These are phyloP conservation scores for Dryobates pubescens DNA, from an alignment of 2,797 vertebrate species.

Conservation along the genomic window DNA sequence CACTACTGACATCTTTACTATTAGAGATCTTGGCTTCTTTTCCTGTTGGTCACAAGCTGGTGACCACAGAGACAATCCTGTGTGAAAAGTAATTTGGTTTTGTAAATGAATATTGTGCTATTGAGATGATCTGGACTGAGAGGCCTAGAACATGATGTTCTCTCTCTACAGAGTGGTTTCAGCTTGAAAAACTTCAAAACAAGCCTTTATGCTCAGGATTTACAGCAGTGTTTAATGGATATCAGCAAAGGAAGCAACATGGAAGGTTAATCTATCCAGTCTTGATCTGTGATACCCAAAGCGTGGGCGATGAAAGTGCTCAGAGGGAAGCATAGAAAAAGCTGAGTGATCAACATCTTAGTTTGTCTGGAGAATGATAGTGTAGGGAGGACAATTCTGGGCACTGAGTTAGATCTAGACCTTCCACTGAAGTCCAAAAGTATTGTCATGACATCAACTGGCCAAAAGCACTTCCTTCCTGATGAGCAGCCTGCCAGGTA, in stretches of 20 bases:
- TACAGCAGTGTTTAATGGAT: background rate
- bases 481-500: background rate
- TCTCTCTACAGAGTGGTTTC: background rate
- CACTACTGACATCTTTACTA: background rate
- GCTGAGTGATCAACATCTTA: background rate
- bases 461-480: background rate
- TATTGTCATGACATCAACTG: background rate
- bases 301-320: background rate
- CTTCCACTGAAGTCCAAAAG: background rate
- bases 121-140: background rate
- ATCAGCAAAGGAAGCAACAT: background rate
- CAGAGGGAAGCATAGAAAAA: background rate
- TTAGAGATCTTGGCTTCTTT: background rate
- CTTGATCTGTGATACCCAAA: accelerated
- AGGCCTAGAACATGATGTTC: background rate
- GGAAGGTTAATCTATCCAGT: too few relatives aligned
- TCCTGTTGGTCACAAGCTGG: background rate
- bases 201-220: background rate
- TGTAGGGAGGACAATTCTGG: background rate
- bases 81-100: background rate
- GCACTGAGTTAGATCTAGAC: background rate
- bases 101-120: background rate
- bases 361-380: background rate
- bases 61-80: background rate
- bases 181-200: background rate